A percentile compares a stretch with the other conserved stretches of the same genome.
phyloP scores from a whole-genome alignment of 1,140 invertebrate species.

The Dendroctonus valens region DNA sequence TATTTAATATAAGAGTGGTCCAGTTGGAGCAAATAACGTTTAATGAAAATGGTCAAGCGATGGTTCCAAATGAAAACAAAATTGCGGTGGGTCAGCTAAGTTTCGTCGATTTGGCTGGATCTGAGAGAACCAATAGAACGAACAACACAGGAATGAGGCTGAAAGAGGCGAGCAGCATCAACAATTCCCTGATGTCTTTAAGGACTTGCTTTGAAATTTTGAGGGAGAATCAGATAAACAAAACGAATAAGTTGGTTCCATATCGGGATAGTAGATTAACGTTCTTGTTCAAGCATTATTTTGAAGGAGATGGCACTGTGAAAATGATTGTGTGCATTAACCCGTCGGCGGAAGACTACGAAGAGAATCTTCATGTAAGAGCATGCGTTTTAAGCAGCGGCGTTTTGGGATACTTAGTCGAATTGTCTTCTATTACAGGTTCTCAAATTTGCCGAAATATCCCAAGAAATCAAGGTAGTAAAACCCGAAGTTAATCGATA shows the following conservation, averaged over 20 bases:
- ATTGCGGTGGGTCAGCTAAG: constrained; percentile 81
- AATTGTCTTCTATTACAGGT: constrained; percentile 2
- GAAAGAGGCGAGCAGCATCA: constrained; percentile 70
- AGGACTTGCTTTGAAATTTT: constrained; percentile 87
- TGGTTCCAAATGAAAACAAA: constrained; percentile 66
- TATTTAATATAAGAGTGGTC: constrained; percentile 89
- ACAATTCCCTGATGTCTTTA: constrained; percentile 82
- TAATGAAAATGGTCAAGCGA: constrained; percentile 52
- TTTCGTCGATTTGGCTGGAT: constrained; percentile 93
- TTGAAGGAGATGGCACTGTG: constrained; percentile 95
- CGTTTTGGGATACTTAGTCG: too few species aligned
- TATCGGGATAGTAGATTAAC: constrained; percentile 96
- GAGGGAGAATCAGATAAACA: constrained; percentile 81
- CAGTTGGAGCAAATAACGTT: constrained; percentile 63
- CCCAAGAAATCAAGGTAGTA: constrained; percentile 87
- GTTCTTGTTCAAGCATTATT: constrained; percentile 96
- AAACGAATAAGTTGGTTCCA: constrained; percentile 73
- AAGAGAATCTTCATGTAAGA: constrained; percentile 91
- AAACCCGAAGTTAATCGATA: constrained; percentile 59
- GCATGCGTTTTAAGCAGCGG: too few species aligned
- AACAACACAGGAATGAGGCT: constrained; percentile 38
- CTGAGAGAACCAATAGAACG: constrained; percentile 73
- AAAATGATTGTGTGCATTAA: constrained; percentile 98
- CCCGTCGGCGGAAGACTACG: constrained; percentile 87
- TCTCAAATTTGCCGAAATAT: constrained; percentile 92